Evolutionary conservation across 92 coral and sea anemone genomes (phyloP), one percentile per base, ranked within the genome.

Genomic region (Metridium senile): DNA sequence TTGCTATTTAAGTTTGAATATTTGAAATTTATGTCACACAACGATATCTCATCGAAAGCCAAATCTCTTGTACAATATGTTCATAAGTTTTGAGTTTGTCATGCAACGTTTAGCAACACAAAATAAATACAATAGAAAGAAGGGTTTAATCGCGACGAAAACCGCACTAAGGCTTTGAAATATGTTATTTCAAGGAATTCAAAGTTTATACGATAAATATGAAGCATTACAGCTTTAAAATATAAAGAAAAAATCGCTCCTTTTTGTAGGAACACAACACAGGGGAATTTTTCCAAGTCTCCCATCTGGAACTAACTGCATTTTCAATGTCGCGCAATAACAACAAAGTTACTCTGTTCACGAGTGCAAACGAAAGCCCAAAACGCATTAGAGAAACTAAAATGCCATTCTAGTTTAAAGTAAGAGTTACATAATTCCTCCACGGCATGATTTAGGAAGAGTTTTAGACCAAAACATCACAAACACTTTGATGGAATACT

Each of bases 401-500:
- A 49, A 21, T 26, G 29, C 10, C n/a, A 26, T 8, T 18, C 26
- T 26, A 54, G 10, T 29, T 18, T 25, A 10, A 27, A 26, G 31
- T 27, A 31, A 28, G 23, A 74, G 79, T 11, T 28, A 62, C 16
- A 19, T 22, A 46, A 27, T 46, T n/a, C 6, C n/a, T 45, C 70
- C 27, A 26, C 70, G 45, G 71, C 71, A 75, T 64, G 71, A 75
- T 75, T 25, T 66, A 23, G 35, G 33, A 29, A 16, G 61, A 58
- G 73, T 45, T 26, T 25, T 34, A 29, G 31, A 58, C 72, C 77
- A 79, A 62, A 62, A 75, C 71, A 71, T 72, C 72, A 78, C 77
- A 52, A 84, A 70, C 62, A 81, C 62, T 57, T 47, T 26, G 52
- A 72, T 72, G 71, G 82, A 56, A 76, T 87, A 95, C 99, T 95